Evolutionary conservation across 2,888 invertebrate genomes (phyloP).

Genomic region (Selenia dentaria): DNA sequence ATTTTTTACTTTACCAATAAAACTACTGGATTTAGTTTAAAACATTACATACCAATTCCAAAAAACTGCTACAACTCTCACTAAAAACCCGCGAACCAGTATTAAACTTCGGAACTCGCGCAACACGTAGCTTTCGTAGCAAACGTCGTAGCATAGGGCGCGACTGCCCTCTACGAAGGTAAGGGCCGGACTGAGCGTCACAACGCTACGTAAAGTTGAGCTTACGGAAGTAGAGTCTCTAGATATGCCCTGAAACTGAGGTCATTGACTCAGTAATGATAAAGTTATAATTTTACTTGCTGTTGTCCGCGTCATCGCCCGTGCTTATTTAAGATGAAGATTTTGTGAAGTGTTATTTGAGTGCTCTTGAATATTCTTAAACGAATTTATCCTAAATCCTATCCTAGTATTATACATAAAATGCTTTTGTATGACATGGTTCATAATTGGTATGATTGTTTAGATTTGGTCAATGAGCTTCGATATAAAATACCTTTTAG

Average conservation of each 20-base stretch:
- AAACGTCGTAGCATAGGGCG: background rate
- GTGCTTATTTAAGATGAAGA: no score
- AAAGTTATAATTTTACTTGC: background rate
- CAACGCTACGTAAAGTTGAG: slow-evolving; percentile 8
- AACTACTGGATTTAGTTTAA: no score
- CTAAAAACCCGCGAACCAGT: slow-evolving; percentile 11
- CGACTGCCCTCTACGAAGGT: slow-evolving; percentile 16
- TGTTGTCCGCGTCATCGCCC: background rate
- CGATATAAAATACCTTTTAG: no score
- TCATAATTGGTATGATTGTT: no score
- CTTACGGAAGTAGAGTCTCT: slow-evolving; percentile 13
- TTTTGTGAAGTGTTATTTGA: no score
- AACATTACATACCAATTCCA: slow-evolving; percentile 19
- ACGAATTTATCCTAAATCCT: no score
- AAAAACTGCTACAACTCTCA: slow-evolving; percentile 9
- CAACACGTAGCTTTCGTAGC: slow-evolving; percentile 9
- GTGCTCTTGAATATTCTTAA: no score
- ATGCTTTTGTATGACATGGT: no score
- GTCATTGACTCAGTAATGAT: slow-evolving; percentile 17
- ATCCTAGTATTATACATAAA: no score
- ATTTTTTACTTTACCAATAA: no score
- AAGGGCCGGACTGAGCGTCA: slow-evolving; percentile 19
- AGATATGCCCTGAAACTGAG: slow-evolving; percentile 7
- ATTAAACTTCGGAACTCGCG: slow-evolving; percentile 10
- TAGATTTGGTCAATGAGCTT: no score